A percentile compares a stretch with the other conserved stretches of the same genome.
Conservation (phyloP, 2,797 vertebrate genomes). For the Gambelia wislizenii region DNA sequence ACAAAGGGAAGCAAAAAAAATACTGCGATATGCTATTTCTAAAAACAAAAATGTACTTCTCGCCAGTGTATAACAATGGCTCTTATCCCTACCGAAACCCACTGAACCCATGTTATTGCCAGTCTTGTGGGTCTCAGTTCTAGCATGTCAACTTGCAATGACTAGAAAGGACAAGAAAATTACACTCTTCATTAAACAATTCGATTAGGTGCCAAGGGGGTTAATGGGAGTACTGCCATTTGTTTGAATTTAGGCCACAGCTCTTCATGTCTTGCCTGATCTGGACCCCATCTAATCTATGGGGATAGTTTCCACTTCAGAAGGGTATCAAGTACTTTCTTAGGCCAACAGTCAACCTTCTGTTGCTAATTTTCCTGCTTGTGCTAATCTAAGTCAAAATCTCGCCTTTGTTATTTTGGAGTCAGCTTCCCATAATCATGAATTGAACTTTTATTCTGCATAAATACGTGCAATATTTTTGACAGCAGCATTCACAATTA, state of each 20-base stretch:
- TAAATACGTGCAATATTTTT: slow-evolving; percentile 1
- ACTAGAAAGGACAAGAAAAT: slow-evolving; percentile 25
- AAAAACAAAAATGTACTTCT: not conserved
- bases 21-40: not conserved
- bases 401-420: not conserved
- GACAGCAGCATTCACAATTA: slow-evolving; percentile 28
- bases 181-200: not conserved
- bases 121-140: not conserved
- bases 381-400: slow-evolving; percentile 43
- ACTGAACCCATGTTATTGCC: not conserved
- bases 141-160: not conserved
- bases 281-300: not conserved
- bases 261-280: not conserved
- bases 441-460: slow-evolving; percentile 41
- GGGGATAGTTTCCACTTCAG: slow-evolving; percentile 1
- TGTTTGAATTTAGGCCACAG: not conserved
- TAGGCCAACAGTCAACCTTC: not conserved
- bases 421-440: slow-evolving; percentile 23
- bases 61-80: too few relatives aligned
- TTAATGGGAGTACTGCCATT: not conserved
- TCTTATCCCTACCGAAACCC: not conserved
- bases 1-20: not conserved
- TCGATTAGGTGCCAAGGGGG: not conserved
- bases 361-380: slow-evolving; percentile 53
- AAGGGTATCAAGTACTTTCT: slow-evolving; percentile 20